phyloP scores from a whole-genome alignment of 2,888 invertebrate species.

The Oasisia sp. region DNA sequence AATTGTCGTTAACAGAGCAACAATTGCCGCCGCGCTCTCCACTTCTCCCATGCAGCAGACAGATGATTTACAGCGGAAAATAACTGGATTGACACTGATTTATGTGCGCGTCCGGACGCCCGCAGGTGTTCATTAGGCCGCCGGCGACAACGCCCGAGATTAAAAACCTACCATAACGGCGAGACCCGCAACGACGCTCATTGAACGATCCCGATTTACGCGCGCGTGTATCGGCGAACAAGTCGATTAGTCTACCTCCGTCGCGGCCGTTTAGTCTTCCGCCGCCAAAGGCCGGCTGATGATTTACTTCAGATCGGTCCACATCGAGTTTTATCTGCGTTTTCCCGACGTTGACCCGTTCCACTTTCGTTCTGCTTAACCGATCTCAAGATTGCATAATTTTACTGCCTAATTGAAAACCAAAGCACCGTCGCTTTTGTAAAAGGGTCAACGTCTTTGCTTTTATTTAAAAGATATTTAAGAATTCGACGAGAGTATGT shows the following conservation, averaged over 20 bases:
- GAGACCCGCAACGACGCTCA: not conserved
- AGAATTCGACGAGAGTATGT: no score
- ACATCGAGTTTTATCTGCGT: not conserved
- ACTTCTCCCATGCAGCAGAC: not conserved
- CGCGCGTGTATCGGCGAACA: not conserved
- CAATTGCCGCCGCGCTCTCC: not conserved
- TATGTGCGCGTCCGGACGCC: not conserved
- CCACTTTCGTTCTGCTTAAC: not conserved
- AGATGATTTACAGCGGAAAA: not conserved
- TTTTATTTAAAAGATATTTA: no score
- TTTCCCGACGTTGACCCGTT: not conserved
- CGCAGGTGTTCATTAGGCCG: not conserved
- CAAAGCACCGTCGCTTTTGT: not conserved
- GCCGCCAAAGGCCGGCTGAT: not conserved
- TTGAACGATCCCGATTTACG: not conserved
- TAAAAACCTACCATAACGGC: not conserved
- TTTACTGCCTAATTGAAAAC: not conserved
- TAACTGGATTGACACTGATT: not conserved
- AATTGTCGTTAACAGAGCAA: not conserved
- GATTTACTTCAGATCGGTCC: not conserved
- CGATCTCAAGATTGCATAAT: not conserved
- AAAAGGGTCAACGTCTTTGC: no score
- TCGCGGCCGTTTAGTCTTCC: not conserved
- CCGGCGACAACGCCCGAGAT: not conserved
- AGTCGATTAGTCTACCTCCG: not conserved